Evolutionary conservation across 2,888 invertebrate species (phyloP).

Genomic region (Drosophila quinaria): DNA sequence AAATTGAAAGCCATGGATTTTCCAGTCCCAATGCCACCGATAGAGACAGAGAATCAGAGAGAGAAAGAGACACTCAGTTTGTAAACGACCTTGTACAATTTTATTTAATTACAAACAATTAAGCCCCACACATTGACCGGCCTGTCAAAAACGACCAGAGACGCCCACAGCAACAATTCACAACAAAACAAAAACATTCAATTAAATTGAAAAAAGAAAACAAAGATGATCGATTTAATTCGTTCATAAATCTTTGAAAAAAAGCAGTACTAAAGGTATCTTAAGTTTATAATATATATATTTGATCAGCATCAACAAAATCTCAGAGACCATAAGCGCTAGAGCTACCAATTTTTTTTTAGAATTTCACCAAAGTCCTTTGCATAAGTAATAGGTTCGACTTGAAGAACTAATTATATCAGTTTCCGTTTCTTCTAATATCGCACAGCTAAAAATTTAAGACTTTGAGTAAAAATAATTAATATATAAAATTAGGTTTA

Average conservation of each 20-base stretch:
- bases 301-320: too few species aligned
- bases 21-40: slow-evolving; percentile 42
- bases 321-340: too few species aligned
- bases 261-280: too few species aligned
- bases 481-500: too few species aligned
- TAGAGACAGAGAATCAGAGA: background rate
- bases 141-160: slow-evolving; percentile 50
- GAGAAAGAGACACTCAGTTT: slow-evolving; percentile 23
- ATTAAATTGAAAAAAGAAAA: slow-evolving; percentile 27
- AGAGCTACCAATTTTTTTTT: too few species aligned
- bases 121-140: slow-evolving; percentile 42
- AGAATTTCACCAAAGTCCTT: too few species aligned
- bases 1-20: slow-evolving; percentile 73
- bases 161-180: slow-evolving; percentile 36
- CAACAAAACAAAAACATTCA: slow-evolving; percentile 30
- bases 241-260: slow-evolving; percentile 16
- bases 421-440: too few species aligned
- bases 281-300: too few species aligned
- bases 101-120: slow-evolving; percentile 83
- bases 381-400: too few species aligned
- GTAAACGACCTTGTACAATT: slow-evolving; percentile 82
- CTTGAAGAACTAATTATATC: too few species aligned
- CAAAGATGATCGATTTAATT: slow-evolving; percentile 21
- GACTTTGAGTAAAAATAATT: too few species aligned
- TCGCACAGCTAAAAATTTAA: too few species aligned